Percentiles rank a stretch among this genome's conserved stretches.
These are phyloP conservation scores for Oscheius sp. DNA, from an alignment of 2,888 invertebrate genomes.

Conservation along the genomic window DNA sequence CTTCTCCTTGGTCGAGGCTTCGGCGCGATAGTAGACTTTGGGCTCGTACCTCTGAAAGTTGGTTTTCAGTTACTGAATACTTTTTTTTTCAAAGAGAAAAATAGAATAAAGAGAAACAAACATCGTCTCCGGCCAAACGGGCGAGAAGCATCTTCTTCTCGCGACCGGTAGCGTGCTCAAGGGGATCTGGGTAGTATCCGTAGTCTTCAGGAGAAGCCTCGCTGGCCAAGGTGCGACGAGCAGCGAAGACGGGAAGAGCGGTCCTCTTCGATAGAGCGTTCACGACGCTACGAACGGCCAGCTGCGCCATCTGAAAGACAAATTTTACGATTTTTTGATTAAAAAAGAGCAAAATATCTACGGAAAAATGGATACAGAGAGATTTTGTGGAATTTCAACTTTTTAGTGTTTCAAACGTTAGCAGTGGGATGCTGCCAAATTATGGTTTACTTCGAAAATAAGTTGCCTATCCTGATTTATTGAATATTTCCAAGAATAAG, in stretches of 20 bases:
- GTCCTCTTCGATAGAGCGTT: conserved; percentile 55
- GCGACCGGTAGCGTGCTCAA: conserved; percentile 92
- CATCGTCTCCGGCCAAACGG: conserved; percentile 86
- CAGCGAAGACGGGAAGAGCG: conserved; percentile 43
- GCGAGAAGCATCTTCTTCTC: conserved; percentile 91
- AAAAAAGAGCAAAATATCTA: no score
- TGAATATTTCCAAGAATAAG: no score
- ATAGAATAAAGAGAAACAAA: conserved; percentile 70
- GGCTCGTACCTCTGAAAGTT: conserved; percentile 72
- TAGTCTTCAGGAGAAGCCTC: conserved; percentile 73
- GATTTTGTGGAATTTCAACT: no score
- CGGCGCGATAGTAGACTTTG: conserved; percentile 72
- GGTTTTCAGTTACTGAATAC: background rate
- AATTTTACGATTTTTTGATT: background rate
- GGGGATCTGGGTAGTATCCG: conserved; percentile 80
- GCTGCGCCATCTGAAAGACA: conserved; percentile 56
- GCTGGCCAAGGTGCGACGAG: conserved; percentile 62
- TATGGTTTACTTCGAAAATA: no score
- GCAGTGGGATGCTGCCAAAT: no score
- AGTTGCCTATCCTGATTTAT: no score
- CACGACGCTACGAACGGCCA: conserved; percentile 56
- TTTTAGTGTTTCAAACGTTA: no score
- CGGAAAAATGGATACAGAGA: no score
- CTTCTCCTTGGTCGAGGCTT: conserved; percentile 82
- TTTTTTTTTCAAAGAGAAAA: background rate